Percentiles rank a stretch among this genome's conserved stretches.
Conservation (phyloP, 1,140 invertebrate species). For the Sminthurinus signatus region DNA sequence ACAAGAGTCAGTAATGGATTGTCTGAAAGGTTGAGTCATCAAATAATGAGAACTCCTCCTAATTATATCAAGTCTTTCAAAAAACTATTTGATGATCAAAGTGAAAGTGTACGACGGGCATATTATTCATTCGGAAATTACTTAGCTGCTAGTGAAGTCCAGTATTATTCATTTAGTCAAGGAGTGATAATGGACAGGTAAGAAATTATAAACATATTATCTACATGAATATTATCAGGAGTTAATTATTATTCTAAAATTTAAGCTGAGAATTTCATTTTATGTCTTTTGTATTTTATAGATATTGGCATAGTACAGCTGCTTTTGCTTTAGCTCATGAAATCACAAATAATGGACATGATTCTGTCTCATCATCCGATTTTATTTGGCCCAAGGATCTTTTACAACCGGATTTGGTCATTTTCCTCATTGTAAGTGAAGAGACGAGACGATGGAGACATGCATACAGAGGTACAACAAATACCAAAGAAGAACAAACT, state of each 20-base stretch:
- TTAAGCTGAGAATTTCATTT: too few species aligned
- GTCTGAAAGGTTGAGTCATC: slow-evolving; percentile 14
- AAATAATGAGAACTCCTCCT: slow-evolving; percentile 31
- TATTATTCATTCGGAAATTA: slow-evolving; percentile 40
- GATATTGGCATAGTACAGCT: slow-evolving; percentile 47
- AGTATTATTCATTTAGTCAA: slow-evolving; percentile 21
- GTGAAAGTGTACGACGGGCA: slow-evolving; percentile 26
- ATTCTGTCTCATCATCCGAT: background rate
- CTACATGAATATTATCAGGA: background rate
- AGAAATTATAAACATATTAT: background rate
- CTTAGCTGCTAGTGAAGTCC: slow-evolving; percentile 31
- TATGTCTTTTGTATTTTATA: slow-evolving; percentile 15
- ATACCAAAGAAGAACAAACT: slow-evolving; percentile 37
- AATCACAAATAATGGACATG: background rate
- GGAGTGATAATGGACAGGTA: slow-evolving; percentile 39
- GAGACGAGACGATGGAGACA: slow-evolving; percentile 39
- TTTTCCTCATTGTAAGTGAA: slow-evolving; percentile 43
- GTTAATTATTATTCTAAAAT: background rate
- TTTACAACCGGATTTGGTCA: slow-evolving; percentile 44
- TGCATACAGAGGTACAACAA: slow-evolving; percentile 39
- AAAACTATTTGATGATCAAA: slow-evolving; percentile 32
- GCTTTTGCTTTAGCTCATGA: slow-evolving; percentile 46
- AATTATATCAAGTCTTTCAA: slow-evolving; percentile 33
- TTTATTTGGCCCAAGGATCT: slow-evolving; percentile 46
- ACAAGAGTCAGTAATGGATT: slow-evolving; percentile 35